These are phyloP conservation scores for Bellardia bayeri DNA, from an alignment of 2,888 invertebrate species.

Conservation along the genomic window DNA sequence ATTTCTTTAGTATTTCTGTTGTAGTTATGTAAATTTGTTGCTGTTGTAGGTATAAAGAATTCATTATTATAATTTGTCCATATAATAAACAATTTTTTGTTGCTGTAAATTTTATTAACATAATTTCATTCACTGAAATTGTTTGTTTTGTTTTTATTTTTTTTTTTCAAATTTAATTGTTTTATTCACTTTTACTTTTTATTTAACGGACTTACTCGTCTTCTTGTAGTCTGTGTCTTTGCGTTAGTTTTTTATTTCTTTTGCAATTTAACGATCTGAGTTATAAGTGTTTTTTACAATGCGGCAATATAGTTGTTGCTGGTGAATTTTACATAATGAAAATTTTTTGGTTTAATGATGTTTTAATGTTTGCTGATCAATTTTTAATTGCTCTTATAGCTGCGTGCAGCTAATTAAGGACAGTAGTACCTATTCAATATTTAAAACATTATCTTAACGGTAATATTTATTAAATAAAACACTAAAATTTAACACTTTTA, in stretches of 20 bases:
- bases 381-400: not conserved
- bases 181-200: conserved; percentile 66
- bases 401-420: too few species aligned
- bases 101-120: conserved; percentile 58
- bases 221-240: conserved; percentile 8
- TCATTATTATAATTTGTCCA: conserved; percentile 69
- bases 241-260: not conserved
- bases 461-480: too few species aligned
- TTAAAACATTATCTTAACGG: too few species aligned
- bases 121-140: conserved; percentile 61
- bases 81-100: conserved; percentile 48
- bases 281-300: not conserved
- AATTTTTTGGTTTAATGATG: not conserved
- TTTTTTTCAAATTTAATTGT: conserved; percentile 49
- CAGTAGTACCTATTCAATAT: too few species aligned
- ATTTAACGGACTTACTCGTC: not conserved
- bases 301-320: not conserved
- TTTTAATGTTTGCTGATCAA: not conserved
- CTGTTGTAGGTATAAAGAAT: conserved; percentile 52
- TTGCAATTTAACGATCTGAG: not conserved
- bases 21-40: conserved; percentile 55
- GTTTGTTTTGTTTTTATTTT: conserved; percentile 50
- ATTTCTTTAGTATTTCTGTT: not conserved
- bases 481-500: too few species aligned
- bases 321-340: not conserved